Percentiles rank a stretch among this genome's conserved stretches.
These are phyloP conservation scores for Enteromius radiatus DNA, from an alignment of 2,797 vertebrate species.

Conservation along the genomic window DNA sequence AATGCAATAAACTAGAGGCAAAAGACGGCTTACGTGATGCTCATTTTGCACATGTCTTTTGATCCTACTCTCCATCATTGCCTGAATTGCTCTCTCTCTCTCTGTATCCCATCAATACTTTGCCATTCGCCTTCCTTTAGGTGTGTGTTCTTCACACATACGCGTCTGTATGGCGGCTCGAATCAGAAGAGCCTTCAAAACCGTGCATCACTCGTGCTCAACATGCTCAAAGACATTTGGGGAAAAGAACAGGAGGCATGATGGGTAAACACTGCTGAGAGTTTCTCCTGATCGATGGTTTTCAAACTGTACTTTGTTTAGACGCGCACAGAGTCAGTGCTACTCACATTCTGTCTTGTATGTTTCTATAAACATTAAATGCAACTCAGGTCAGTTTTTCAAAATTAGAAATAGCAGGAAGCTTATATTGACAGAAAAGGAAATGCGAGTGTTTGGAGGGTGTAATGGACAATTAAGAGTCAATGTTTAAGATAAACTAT, in stretches of 20 bases:
- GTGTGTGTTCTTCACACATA: conserved; percentile 3
- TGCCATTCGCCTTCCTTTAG: neutral
- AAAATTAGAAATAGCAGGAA: neutral
- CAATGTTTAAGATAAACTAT: neutral
- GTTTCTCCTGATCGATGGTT: conserved; percentile 14
- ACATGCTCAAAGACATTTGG: conserved; percentile 38
- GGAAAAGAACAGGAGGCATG: conserved; percentile 20
- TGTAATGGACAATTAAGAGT: neutral
- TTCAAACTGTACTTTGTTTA: conserved; percentile 10
- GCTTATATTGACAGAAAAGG: neutral
- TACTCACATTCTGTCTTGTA: neutral
- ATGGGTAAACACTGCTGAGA: conserved; percentile 47
- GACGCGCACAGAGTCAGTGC: neutral
- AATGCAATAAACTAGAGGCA: conserved; percentile 40
- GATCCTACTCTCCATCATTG: conserved; percentile 22
- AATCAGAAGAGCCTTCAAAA: conserved; percentile 11
- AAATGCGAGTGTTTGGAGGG: neutral
- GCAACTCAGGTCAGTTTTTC: neutral
- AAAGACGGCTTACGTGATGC: conserved; percentile 4
- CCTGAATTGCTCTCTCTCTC: neutral
- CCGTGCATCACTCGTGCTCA: conserved; percentile 1
- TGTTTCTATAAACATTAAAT: neutral
- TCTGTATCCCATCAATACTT: conserved; percentile 21
- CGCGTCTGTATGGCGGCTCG: neutral
- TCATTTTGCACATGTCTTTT: conserved; percentile 35